Evolutionary conservation across 2,888 invertebrate genomes (phyloP).

Genomic region (Melipona beecheii): DNA sequence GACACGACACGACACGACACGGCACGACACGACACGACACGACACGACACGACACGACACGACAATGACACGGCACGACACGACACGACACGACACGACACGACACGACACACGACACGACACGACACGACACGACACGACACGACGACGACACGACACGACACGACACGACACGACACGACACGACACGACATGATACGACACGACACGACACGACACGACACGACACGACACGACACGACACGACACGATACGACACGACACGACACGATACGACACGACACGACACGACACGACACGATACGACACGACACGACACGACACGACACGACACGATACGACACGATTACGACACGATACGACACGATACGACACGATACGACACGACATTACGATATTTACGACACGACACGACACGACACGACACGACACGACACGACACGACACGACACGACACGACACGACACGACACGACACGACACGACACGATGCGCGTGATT

Average conservation of each 20-base stretch:
- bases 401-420: too few relatives aligned
- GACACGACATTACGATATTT: too few relatives aligned
- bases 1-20: slow-evolving; percentile 26
- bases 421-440: too few relatives aligned
- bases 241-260: slow-evolving; percentile 16
- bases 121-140: slow-evolving; percentile 26
- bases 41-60: too few relatives aligned
- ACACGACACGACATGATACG: slow-evolving; percentile 30
- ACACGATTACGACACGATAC: slow-evolving; percentile 30
- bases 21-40: too few relatives aligned
- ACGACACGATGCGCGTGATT: slow-evolving; percentile 26
- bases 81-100: too few relatives aligned
- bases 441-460: not conserved
- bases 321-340: slow-evolving; percentile 26
- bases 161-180: slow-evolving; percentile 25
- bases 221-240: slow-evolving; percentile 27
- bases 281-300: slow-evolving; percentile 26
- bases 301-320: slow-evolving; percentile 30
- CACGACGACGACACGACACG: slow-evolving; percentile 27
- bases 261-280: slow-evolving; percentile 33
- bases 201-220: slow-evolving; percentile 34
- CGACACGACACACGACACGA: slow-evolving; percentile 21
- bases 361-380: not conserved
- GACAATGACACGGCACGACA: too few relatives aligned
- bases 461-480: slow-evolving; percentile 25